Conservation (phyloP, 2,888 invertebrate genomes). For the Stegana nigrithorax region DNA sequence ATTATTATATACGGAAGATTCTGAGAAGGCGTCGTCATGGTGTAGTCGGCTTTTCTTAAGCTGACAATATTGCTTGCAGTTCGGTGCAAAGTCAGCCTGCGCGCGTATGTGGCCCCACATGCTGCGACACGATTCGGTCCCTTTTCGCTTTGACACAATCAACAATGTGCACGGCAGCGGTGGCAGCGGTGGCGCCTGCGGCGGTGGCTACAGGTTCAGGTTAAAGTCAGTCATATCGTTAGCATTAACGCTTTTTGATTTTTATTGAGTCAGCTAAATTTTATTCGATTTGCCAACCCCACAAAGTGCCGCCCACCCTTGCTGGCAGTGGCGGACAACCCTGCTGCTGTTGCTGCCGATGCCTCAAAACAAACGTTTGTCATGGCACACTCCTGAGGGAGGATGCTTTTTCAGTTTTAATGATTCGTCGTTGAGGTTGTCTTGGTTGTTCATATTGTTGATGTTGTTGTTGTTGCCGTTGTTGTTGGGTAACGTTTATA, state of each 20-base stretch:
- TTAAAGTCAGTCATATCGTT: constrained; percentile 66
- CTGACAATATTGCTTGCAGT: no score
- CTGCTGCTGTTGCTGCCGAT: constrained; percentile 11
- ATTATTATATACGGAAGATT: no score
- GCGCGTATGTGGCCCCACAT: no score
- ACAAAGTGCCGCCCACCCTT: constrained; percentile 34
- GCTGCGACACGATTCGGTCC: no score
- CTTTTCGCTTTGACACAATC: no score
- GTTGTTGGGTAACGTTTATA: background rate
- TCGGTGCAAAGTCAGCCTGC: no score
- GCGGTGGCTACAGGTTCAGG: constrained; percentile 53
- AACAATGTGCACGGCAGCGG: no score
- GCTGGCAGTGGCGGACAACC: no score
- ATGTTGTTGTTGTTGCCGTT: constrained; percentile 29
- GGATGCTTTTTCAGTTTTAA: constrained; percentile 58
- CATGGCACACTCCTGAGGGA: constrained; percentile 41
- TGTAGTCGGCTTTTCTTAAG: no score
- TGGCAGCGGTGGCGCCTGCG: no score
- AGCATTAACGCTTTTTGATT: constrained; percentile 69
- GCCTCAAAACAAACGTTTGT: constrained; percentile 16
- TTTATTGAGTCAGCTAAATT: constrained; percentile 69
- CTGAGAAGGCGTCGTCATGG: no score
- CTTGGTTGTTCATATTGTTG: background rate
- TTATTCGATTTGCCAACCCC: constrained; percentile 63
- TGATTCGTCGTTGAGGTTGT: constrained; percentile 32